Evolutionary conservation across 2,888 invertebrate species (phyloP), one percentile per base, ranked within the genome.

Genomic region (Coenonympha glycerion): DNA sequence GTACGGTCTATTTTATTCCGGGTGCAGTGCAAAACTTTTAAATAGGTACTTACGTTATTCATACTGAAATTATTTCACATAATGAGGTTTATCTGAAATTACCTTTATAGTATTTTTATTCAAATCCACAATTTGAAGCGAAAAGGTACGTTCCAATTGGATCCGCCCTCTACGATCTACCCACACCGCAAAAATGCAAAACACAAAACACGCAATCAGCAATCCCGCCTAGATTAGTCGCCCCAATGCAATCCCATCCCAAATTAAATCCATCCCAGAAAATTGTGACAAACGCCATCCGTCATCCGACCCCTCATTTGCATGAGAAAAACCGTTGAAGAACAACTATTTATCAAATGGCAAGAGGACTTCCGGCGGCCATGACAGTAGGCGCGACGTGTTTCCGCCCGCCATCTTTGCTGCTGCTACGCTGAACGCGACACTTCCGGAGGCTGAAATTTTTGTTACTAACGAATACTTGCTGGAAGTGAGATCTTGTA

Each of bases 321-420:
- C 86, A 86, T 86, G 80, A 83, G 83, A 85, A 86, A 85, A 86
- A 86, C 85, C 80, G 75, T 77, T 78, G 75, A 83, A 84, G 86
- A 85, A 86, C 86, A 85, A 86, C 86, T 87, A 87, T 87, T 87
- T 87, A 86, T 87, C 86, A 87, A 87, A 85, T 81, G 74, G 84
- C 73, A 66, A 77, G 76, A 67, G 81, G 69, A 81, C 79, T 83
- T 87, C 86, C 86, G 85, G 76, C 77, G 66, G 79, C 81, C 77
- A 75, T 83, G 84, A 79, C 83, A 79, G 79, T 73, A 80, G 85
- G 83, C 86, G 85, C 86, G 83, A 82, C 82, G 73, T 63, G 69
- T 65, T 83, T 85, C 85, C 85, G 80, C 64, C 77, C 73, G 80
- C 83, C 82, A 82, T 84, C 76, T 84, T 84, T 75, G 61, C 42